phyloP scores from a whole-genome alignment of 1,140 invertebrate species.

The Helicoverpa armigera region DNA sequence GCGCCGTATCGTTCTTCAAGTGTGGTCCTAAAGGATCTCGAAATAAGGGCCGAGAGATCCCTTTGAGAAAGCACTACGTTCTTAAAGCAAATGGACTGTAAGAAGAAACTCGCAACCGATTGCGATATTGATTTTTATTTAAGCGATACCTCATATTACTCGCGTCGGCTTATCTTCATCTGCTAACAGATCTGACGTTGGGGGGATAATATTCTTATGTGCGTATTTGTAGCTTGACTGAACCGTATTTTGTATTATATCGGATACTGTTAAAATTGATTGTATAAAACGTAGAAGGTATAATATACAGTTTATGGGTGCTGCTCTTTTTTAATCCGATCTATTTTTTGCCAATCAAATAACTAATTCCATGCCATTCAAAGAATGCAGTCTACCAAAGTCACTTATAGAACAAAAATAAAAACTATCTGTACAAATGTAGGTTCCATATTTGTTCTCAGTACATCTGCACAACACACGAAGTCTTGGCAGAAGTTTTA shows the following conservation, averaged over 20 bases:
- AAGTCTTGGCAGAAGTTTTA: neutral
- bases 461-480: neutral
- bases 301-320: too few relatives aligned
- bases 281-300: neutral
- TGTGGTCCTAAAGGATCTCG: slow-evolving; percentile 82
- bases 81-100: slow-evolving; percentile 83
- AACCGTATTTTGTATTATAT: neutral
- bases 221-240: neutral
- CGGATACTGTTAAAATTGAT: neutral
- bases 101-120: slow-evolving; percentile 79
- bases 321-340: neutral
- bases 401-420: neutral
- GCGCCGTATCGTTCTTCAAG: slow-evolving; percentile 76
- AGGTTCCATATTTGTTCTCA: neutral
- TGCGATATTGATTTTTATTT: slow-evolving; percentile 85
- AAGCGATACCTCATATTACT: slow-evolving; percentile 62
- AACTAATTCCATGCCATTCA: too few relatives aligned
- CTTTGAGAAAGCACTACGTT: slow-evolving; percentile 79
- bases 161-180: slow-evolving; percentile 22
- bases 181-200: neutral
- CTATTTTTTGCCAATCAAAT: neutral
- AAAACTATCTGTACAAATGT: neutral
- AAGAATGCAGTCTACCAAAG: too few relatives aligned
- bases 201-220: neutral
- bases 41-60: slow-evolving; percentile 78